Conservation (phyloP, 2,797 vertebrate genomes). For the Cyprinella venusta region DNA sequence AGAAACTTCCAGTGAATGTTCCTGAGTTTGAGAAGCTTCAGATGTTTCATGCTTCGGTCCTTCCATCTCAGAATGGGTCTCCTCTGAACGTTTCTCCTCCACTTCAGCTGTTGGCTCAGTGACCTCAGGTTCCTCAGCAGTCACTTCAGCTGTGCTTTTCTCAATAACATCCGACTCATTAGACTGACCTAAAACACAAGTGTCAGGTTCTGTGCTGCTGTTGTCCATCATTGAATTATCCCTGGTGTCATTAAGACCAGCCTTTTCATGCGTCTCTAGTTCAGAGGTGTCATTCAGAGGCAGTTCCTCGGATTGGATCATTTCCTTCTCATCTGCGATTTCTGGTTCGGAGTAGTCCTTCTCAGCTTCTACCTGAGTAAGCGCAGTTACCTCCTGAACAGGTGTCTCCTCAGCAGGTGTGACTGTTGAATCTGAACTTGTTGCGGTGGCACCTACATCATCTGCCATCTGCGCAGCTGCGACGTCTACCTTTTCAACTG, state of each 20-base stretch:
- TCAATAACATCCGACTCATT: constrained; percentile 9
- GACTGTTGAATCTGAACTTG: constrained; percentile 22
- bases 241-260: not conserved
- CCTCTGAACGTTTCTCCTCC: constrained; percentile 46
- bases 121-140: constrained; percentile 5
- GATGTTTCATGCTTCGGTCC: constrained; percentile 10
- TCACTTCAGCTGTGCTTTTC: constrained; percentile 1
- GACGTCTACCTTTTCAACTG: constrained; percentile 7
- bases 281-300: not conserved
- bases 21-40: constrained; percentile 42
- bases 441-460: not conserved
- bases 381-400: not conserved
- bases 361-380: not conserved
- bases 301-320: not conserved
- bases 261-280: not conserved
- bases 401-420: constrained; percentile 16
- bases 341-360: constrained; percentile 24
- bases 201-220: not conserved
- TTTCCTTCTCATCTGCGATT: constrained; percentile 4
- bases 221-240: constrained; percentile 19
- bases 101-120: not conserved
- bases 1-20: constrained; percentile 19
- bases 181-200: not conserved
- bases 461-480: not conserved
- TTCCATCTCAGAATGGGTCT: too few relatives aligned